Percentiles rank a stretch among this genome's conserved stretches.
These are phyloP conservation scores for Anastatus disparis DNA, from an alignment of 1,140 invertebrate species.

Conservation along the genomic window DNA sequence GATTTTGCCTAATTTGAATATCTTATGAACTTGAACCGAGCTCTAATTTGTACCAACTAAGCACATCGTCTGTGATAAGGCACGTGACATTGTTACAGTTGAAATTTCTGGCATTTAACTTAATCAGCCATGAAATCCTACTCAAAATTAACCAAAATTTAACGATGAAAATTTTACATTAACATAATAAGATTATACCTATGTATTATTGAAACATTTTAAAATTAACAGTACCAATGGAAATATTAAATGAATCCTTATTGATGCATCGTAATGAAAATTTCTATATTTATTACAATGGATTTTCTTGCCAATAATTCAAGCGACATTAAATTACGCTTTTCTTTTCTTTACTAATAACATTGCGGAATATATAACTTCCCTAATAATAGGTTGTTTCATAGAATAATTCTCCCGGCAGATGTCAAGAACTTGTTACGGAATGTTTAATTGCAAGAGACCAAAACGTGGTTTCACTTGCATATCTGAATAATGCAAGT, in stretches of 20 bases:
- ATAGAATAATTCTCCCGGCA: not conserved
- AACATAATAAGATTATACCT: not conserved
- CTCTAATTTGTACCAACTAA: too few species aligned
- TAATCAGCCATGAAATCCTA: conserved; percentile 35
- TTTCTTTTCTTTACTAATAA: too few species aligned
- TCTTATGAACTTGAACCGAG: conserved; percentile 20
- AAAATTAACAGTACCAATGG: too few species aligned
- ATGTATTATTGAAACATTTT: too few species aligned
- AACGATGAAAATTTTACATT: not conserved
- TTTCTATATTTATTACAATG: too few species aligned
- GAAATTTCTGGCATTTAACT: conserved; percentile 38
- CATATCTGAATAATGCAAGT: conserved; percentile 34
- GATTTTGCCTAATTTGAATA: conserved; percentile 14
- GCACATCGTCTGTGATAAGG: not conserved
- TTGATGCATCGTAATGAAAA: too few species aligned
- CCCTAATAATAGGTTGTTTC: not conserved
- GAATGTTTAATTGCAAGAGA: conserved; percentile 25
- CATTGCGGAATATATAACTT: too few species aligned
- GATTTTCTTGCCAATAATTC: not conserved
- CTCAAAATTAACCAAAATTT: conserved; percentile 14
- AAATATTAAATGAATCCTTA: too few species aligned
- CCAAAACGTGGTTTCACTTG: conserved; percentile 1
- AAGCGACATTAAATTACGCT: not conserved
- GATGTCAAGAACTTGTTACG: conserved; percentile 23
- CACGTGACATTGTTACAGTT: conserved; percentile 18